Percentiles rank a stretch among this genome's conserved stretches.
phyloP scores from a whole-genome alignment of 2,797 vertebrate species.

The Hippoglossus hippoglossus region DNA sequence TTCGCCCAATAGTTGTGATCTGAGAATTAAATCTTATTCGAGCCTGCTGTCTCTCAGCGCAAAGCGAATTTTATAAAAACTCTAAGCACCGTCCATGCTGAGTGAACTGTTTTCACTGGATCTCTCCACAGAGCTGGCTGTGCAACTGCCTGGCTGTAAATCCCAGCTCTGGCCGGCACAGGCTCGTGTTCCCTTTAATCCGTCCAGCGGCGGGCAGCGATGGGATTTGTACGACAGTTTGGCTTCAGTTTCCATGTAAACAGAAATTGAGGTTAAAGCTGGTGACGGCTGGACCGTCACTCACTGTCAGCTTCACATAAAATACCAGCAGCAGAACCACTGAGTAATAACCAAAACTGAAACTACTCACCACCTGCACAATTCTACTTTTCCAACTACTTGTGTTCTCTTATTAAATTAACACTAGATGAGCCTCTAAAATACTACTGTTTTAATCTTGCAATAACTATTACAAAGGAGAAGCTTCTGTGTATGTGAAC shows the following conservation, averaged over 20 bases:
- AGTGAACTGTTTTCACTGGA: background rate
- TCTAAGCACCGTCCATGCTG: background rate
- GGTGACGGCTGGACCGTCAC: slow-evolving; percentile 52
- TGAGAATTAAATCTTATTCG: background rate
- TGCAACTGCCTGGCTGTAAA: slow-evolving; percentile 26
- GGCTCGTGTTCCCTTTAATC: slow-evolving; percentile 57
- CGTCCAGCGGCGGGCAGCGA: slow-evolving; percentile 25
- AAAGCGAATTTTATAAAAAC: background rate
- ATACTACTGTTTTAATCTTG: too few relatives aligned
- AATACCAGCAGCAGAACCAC: slow-evolving; percentile 1
- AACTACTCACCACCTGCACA: background rate
- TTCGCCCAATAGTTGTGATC: background rate
- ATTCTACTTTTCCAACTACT: background rate
- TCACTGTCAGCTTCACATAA: slow-evolving; percentile 21
- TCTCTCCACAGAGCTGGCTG: background rate
- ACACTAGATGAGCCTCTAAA: too few relatives aligned
- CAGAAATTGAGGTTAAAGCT: slow-evolving; percentile 58
- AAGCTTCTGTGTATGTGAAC: too few relatives aligned
- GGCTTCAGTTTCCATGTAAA: slow-evolving; percentile 52
- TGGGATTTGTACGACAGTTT: slow-evolving; percentile 57
- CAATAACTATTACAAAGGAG: too few relatives aligned
- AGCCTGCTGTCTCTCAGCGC: background rate
- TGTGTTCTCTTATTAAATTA: background rate
- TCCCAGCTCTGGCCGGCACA: slow-evolving; percentile 38
- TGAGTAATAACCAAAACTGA: background rate